Conservation (phyloP, 2,888 invertebrate species). For the Drosophila mimetica region DNA sequence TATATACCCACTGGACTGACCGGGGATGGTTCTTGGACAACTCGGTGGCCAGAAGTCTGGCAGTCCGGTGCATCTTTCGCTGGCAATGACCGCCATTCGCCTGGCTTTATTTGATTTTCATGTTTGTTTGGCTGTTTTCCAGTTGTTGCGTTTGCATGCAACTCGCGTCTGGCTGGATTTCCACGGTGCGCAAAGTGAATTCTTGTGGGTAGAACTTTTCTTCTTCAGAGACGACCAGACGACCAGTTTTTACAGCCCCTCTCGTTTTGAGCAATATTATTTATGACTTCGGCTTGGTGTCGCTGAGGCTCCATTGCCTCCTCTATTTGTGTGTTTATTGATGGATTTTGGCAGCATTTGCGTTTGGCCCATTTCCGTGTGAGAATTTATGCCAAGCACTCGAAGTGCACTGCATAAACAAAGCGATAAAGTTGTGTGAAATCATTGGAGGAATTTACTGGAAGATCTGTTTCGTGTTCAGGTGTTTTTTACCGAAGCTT, state of each 20-base stretch:
- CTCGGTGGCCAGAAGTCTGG: slow-evolving; percentile 26
- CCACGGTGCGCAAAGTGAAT: slow-evolving; percentile 31
- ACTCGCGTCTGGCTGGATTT: slow-evolving; percentile 41
- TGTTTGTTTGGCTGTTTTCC: slow-evolving; percentile 61
- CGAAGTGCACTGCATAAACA: slow-evolving; percentile 11
- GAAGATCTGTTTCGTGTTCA: slow-evolving; percentile 10
- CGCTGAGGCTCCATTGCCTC: slow-evolving; percentile 6
- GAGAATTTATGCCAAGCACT: slow-evolving; percentile 22
- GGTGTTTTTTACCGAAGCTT: not conserved
- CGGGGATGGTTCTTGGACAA: slow-evolving; percentile 10
- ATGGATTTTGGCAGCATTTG: slow-evolving; percentile 39
- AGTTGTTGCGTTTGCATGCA: slow-evolving; percentile 63
- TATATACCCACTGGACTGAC: not conserved
- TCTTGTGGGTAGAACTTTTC: slow-evolving; percentile 49
- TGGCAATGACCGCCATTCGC: slow-evolving; percentile 78
- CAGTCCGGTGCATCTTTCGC: slow-evolving; percentile 55
- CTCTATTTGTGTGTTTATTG: slow-evolving; percentile 36
- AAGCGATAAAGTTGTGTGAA: slow-evolving; percentile 5
- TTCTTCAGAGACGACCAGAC: not conserved
- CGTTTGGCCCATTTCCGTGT: slow-evolving; percentile 54
- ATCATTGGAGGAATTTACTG: slow-evolving; percentile 1
- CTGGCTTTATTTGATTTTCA: slow-evolving; percentile 66
- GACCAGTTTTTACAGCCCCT: slow-evolving; percentile 17
- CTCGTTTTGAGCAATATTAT: slow-evolving; percentile 60
- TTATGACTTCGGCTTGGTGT: slow-evolving; percentile 62